Percentiles rank a stretch among this genome's conserved stretches.
phyloP scores from a whole-genome alignment of 2,113 vertebrate species.

The Excalfactoria chinensis region DNA sequence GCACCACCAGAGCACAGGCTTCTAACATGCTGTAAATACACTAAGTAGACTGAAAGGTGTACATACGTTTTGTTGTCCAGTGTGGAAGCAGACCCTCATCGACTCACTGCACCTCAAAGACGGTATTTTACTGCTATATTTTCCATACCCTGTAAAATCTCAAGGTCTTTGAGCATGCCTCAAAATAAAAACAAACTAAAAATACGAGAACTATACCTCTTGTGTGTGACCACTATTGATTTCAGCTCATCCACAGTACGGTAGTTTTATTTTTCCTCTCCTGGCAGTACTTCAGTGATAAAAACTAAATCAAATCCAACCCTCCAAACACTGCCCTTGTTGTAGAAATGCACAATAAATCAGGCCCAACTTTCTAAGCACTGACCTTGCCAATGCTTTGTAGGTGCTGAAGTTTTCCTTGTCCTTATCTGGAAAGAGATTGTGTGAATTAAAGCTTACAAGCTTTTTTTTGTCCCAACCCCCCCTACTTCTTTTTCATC shows the following conservation, averaged over 20 bases:
- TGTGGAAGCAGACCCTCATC: not conserved
- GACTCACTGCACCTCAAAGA: not conserved
- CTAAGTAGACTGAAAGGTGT: not conserved
- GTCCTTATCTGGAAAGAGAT: not conserved
- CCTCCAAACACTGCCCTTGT: not conserved
- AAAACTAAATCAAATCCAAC: not conserved
- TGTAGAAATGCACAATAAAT: not conserved
- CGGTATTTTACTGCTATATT: not conserved
- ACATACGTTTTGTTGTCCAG: rapidly evolving
- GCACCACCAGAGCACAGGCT: rapidly evolving
- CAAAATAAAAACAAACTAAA: not conserved
- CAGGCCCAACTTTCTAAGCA: not conserved
- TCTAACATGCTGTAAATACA: not conserved
- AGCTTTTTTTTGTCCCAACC: not conserved
- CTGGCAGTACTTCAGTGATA: not conserved
- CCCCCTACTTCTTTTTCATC: not conserved
- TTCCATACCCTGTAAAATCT: not conserved
- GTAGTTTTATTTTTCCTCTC: not conserved
- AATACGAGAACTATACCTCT: not conserved
- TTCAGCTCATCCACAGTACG: not conserved
- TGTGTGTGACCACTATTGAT: not conserved
- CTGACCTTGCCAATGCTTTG: not conserved
- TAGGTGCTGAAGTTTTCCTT: not conserved
- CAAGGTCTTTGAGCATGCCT: not conserved
- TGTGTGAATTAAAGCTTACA: not conserved